A percentile compares a stretch with the other conserved stretches of the same genome.
These are phyloP conservation scores for Steinernema carpocapsae DNA, from an alignment of 2,888 invertebrate species.

Conservation along the genomic window DNA sequence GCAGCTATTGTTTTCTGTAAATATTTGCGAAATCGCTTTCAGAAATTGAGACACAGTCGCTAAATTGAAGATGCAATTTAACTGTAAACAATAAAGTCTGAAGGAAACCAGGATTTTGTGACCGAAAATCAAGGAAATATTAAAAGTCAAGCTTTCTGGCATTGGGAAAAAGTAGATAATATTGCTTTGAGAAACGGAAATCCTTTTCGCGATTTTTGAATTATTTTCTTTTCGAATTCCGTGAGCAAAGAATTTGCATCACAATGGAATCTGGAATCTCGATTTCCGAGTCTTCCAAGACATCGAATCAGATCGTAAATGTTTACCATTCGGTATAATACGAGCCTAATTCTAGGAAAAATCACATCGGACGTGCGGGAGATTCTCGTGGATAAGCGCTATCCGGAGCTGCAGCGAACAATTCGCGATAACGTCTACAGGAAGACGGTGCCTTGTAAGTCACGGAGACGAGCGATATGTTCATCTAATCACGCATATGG, in stretches of 20 bases:
- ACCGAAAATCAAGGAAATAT: no score
- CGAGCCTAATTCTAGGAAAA: constrained; percentile 43
- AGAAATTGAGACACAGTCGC: no score
- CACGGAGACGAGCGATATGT: constrained; percentile 36
- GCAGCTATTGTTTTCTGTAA: neutral
- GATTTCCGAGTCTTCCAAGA: no score
- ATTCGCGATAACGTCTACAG: constrained; percentile 76
- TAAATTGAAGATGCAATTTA: no score
- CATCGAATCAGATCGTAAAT: no score
- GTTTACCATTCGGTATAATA: neutral
- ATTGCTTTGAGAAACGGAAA: no score
- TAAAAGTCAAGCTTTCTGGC: no score
- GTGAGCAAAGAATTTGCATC: neutral
- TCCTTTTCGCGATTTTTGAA: no score
- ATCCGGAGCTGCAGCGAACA: constrained; percentile 74
- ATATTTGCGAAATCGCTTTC: neutral
- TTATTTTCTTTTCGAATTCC: neutral
- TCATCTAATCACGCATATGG: constrained; percentile 13
- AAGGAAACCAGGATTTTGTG: no score
- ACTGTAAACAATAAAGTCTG: no score
- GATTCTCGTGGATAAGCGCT: constrained; percentile 54
- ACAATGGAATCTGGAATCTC: no score
- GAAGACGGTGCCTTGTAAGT: constrained; percentile 74
- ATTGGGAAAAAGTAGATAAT: no score
- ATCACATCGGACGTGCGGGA: constrained; percentile 58